A percentile compares a stretch with the other conserved stretches of the same genome.
These are phyloP conservation scores for Himalopsyche phryganea DNA, from an alignment of 1,140 invertebrate genomes.

Conservation along the genomic window DNA sequence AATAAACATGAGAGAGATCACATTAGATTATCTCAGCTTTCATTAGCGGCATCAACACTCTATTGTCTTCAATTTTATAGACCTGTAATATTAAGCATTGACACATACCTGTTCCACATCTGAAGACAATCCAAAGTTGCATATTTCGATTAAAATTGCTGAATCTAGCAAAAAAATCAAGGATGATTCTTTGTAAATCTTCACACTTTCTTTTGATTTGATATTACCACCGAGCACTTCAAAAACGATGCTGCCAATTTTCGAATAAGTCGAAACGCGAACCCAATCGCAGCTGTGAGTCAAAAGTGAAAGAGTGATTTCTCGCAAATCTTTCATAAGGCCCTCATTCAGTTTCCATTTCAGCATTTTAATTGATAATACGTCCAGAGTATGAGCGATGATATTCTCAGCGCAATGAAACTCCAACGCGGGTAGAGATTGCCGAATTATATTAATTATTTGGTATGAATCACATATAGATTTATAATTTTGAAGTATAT, in stretches of 20 bases:
- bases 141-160: conserved; percentile 60
- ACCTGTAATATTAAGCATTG: too few species aligned
- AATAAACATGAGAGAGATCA: too few species aligned
- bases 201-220: conserved; percentile 35
- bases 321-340: conserved; percentile 42
- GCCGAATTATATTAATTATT: conserved; percentile 42
- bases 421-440: conserved; percentile 48
- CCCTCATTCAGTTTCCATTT: conserved; percentile 40
- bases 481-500: conserved; percentile 45
- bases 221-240: conserved; percentile 39
- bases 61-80: too few species aligned
- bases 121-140: conserved; percentile 56
- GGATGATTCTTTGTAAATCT: conserved; percentile 39
- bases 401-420: conserved; percentile 49
- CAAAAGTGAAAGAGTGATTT: conserved; percentile 47
- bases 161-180: conserved; percentile 54
- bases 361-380: conserved; percentile 42
- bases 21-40: too few species aligned
- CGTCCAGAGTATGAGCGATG: conserved; percentile 43
- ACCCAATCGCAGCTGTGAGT: conserved; percentile 45
- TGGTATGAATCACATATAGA: conserved; percentile 35
- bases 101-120: conserved; percentile 24
- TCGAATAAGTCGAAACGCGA: conserved; percentile 39
- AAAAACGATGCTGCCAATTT: conserved; percentile 40
- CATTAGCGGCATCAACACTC: too few species aligned